Conservation (phyloP, 2,888 invertebrate species). For the Campoplex capitator region DNA sequence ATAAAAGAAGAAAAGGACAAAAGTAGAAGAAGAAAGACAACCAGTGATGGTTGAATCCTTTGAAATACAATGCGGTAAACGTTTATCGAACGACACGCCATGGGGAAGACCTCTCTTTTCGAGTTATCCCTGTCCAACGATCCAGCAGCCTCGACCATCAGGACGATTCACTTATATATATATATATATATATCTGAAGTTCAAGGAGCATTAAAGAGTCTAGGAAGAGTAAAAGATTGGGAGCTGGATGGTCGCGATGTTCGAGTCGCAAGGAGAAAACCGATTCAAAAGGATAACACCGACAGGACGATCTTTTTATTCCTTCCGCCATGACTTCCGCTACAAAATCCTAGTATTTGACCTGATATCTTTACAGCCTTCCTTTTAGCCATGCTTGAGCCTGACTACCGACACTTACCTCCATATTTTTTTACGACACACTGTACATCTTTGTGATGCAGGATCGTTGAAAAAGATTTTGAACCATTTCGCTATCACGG, state of each 20-base stretch:
- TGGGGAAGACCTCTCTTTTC: conserved; percentile 37
- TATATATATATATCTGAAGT: not conserved
- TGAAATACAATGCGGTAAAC: conserved; percentile 51
- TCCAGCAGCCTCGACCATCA: conserved; percentile 25
- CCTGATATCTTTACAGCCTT: conserved; percentile 16
- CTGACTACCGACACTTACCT: conserved; percentile 12
- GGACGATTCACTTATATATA: conserved; percentile 20
- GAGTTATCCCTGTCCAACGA: conserved; percentile 20
- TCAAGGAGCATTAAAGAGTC: conserved; percentile 37
- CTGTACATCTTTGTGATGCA: not conserved
- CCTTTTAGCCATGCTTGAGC: conserved; percentile 25
- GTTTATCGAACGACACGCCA: conserved; percentile 39
- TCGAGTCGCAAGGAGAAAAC: conserved; percentile 31
- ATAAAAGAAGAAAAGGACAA: conserved; percentile 18
- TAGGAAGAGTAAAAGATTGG: conserved; percentile 13
- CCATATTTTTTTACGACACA: not conserved
- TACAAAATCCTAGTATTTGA: conserved; percentile 29
- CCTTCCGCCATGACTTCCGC: conserved; percentile 44
- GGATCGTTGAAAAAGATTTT: conserved; percentile 1
- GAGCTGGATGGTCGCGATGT: conserved; percentile 6
- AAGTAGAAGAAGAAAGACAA: conserved; percentile 17
- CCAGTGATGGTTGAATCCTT: conserved; percentile 38
- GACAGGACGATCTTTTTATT: conserved; percentile 33
- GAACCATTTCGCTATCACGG: not conserved
- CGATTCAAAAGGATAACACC: conserved; percentile 38